Evolutionary conservation across 2,797 vertebrate genomes (phyloP), one percentile per base, ranked within the genome.

Genomic region (Melanotaenia parkinsoni): DNA sequence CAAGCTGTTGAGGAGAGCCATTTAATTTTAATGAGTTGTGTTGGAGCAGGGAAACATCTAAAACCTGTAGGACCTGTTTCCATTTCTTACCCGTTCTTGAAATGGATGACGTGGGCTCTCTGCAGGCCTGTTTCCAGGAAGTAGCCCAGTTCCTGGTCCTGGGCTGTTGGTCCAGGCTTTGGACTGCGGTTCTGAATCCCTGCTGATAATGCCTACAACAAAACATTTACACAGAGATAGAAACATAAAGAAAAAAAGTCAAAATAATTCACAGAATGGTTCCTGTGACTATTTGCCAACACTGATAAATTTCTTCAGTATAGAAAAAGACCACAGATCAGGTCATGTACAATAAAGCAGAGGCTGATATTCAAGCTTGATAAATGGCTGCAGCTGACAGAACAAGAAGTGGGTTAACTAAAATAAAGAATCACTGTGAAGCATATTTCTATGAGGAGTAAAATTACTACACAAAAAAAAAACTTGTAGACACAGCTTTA

Each of bases 41-140:
- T 45, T 18, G 43, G 16, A 45, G 14, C 5, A 18, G 43, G 12
- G 3, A 45, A 5, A 47, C 18, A 20, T 47, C 2, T 47, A 47
- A 20, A 47, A 47, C 45, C 20, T 47, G 45, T 18, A 47, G 18
- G 45, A 73, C 10, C 32, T 13, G 2, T 53, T 32, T 71, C 35
- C 20, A 28, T 20, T 64, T 86, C 95, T 94, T 91, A 99, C 98
- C 98, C 98, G 20, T 99, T 99, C 94, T 98, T 99, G 92, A 99
- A 99, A 93, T 99, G 98, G 66, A 99, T 96, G 88, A 99, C 96
- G 72, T 99, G 98, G 40, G 98, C 98, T 90, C 98, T 96, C 89
- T 99, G 98, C 72, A 99, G 95, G 83, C 98, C 98, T 1, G 97
- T 99, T 94, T 99, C 98, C 86, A 99, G 92, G 91, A 99, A 99